Conservation (phyloP, 2,888 invertebrate species). For the Eulithis prunata region DNA sequence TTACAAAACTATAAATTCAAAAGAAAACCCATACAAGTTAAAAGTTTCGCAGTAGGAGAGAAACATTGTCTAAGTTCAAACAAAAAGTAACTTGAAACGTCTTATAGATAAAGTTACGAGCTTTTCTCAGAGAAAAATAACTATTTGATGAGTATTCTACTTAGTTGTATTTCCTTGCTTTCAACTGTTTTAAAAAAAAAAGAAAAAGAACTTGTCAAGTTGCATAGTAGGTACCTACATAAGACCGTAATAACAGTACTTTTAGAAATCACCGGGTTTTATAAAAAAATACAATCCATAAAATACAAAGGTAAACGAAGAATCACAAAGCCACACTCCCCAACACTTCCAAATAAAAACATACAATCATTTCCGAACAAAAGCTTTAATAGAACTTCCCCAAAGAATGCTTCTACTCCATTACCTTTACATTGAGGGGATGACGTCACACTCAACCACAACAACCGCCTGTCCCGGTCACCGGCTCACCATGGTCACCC, state of each 20-base stretch:
- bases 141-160: slow-evolving; percentile 12
- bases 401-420: slow-evolving; percentile 27
- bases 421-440: slow-evolving; percentile 14
- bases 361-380: slow-evolving; percentile 23
- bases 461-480: slow-evolving; percentile 9
- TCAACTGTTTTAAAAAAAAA: not conserved
- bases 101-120: slow-evolving; percentile 34
- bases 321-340: slow-evolving; percentile 8
- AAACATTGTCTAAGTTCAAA: slow-evolving; percentile 30
- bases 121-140: slow-evolving; percentile 13
- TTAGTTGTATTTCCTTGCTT: not conserved
- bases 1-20: slow-evolving; percentile 28
- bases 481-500: slow-evolving; percentile 19
- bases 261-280: not conserved
- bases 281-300: not conserved
- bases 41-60: slow-evolving; percentile 27
- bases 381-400: slow-evolving; percentile 31
- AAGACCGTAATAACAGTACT: not conserved
- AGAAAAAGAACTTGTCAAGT: not conserved
- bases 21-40: slow-evolving; percentile 28
- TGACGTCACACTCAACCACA: slow-evolving; percentile 24
- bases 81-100: slow-evolving; percentile 30
- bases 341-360: slow-evolving; percentile 11
- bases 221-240: not conserved
- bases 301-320: slow-evolving; percentile 1